Evolutionary conservation across 2,888 invertebrate species (phyloP).

Genomic region (Cerastoderma edule): DNA sequence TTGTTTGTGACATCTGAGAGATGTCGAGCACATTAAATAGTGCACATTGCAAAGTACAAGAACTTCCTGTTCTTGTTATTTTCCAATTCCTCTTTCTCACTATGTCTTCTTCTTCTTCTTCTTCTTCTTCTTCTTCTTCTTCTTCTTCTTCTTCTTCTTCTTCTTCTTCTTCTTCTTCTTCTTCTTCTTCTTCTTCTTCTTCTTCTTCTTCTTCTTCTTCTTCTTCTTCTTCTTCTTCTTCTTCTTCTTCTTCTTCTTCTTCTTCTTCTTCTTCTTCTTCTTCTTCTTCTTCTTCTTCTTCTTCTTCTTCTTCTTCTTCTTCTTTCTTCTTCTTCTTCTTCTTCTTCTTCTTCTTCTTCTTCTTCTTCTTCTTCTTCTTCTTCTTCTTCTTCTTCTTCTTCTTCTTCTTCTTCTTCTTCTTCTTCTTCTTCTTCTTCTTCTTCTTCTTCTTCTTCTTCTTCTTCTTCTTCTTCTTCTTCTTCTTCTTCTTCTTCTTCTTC

Average conservation of each 20-base stretch:
- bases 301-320: not conserved
- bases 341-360: not conserved
- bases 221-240: not conserved
- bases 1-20: no score
- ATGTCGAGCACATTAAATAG: no score
- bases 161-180: not conserved
- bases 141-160: not conserved
- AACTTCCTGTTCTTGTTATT: no score
- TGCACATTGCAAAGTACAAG: no score
- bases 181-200: no score
- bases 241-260: not conserved
- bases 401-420: not conserved
- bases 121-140: not conserved
- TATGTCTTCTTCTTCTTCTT: not conserved
- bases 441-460: not conserved
- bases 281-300: not conserved
- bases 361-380: not conserved
- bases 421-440: not conserved
- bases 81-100: not conserved
- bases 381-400: not conserved
- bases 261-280: not conserved
- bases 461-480: not conserved
- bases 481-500: not conserved
- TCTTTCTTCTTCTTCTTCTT: not conserved
- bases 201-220: not conserved